Percentiles rank a stretch among this genome's conserved stretches.
Evolutionary conservation across 2,797 vertebrate species (phyloP).

Genomic region (Pseudomugil gertrudae): DNA sequence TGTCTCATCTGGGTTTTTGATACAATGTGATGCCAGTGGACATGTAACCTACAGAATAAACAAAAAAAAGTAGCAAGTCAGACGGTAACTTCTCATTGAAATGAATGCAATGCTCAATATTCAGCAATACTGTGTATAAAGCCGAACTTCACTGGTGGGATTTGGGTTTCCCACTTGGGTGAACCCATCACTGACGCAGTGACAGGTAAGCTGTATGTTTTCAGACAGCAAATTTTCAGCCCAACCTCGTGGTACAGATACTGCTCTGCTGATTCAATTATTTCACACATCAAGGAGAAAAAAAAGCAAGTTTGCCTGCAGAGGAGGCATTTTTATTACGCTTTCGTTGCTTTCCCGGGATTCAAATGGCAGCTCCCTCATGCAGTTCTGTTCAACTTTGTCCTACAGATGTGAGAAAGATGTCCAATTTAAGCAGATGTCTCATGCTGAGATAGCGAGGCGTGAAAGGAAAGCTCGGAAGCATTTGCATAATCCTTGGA

Average conservation of each 20-base stretch:
- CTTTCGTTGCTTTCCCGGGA: conserved; percentile 53
- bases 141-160: conserved; percentile 34
- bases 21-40: conserved; percentile 65
- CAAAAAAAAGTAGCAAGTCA: conserved; percentile 48
- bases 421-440: conserved; percentile 66
- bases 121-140: conserved; percentile 80
- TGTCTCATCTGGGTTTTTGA: conserved; percentile 71
- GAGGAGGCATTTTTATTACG: conserved; percentile 21
- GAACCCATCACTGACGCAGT: conserved; percentile 25
- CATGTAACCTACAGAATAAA: conserved; percentile 46
- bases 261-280: conserved; percentile 50
- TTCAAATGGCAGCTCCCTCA: conserved; percentile 75
- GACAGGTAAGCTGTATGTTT: conserved; percentile 60
- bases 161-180: conserved; percentile 15
- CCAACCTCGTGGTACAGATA: conserved; percentile 34
- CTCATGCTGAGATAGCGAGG: conserved; percentile 57
- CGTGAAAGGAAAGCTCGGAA: conserved; percentile 44
- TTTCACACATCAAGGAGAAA: conserved; percentile 26
- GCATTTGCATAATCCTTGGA: conserved; percentile 72
- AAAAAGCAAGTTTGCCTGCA: conserved; percentile 27
- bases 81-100: conserved; percentile 56
- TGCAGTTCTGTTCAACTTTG: conserved; percentile 61
- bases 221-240: conserved; percentile 57
- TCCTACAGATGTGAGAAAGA: conserved; percentile 67
- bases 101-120: conserved; percentile 72